Base-by-base conservation (phyloP, 2,797 vertebrate species). In the Tolypeutes matacus region DNA sequence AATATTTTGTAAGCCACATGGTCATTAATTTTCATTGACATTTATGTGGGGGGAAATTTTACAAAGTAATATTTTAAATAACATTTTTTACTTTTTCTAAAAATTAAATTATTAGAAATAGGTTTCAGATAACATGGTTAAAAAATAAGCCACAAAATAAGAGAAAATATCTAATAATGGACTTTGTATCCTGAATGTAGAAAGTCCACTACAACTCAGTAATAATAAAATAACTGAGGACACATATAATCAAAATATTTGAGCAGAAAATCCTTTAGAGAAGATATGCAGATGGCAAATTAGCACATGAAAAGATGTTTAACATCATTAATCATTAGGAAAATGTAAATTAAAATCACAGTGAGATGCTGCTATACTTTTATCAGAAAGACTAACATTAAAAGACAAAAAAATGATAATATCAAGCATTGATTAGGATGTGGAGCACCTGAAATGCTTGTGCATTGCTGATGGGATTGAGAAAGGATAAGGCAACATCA, bases 61-160 rank as follows among this genome's bases (percentile, higher is more conserved):
- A 2, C 70, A 34, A 91, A 31, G 1, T 62, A 83, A 51, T 88
- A 80, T 36, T 78, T 49, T 94, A 96, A 95, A 60, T 86, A 46
- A 85, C 80, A 25, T 3, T 34, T 77, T 77, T 83, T 87, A 51
- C 10, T 15, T 72, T 53, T 92, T 20, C 23, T 5, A 75, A 49
- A 86, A 65, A 73, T 85, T 65, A 78, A 76, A 80, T 81, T 82
- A 62, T 80, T 87, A 86, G 46, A 39, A 67, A 6, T 82, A 31
- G 20, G 46, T 5, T 70, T 78, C 20, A 76, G 60, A 77, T 58
- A 27, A 13, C 21, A 56, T 18, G 76, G 29, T 91, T 89, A 51
- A 72, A 11, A 51, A 92, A 83, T 76, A 62, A 64, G 2, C 58
- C 4, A 65, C 42, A 73, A 62, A 36, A n/a, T 82, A 73, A 25